Evolutionary conservation across 2,113 vertebrate species (phyloP), one percentile per base, ranked within the genome.

Genomic region (Sarotherodon lohbergeri): DNA sequence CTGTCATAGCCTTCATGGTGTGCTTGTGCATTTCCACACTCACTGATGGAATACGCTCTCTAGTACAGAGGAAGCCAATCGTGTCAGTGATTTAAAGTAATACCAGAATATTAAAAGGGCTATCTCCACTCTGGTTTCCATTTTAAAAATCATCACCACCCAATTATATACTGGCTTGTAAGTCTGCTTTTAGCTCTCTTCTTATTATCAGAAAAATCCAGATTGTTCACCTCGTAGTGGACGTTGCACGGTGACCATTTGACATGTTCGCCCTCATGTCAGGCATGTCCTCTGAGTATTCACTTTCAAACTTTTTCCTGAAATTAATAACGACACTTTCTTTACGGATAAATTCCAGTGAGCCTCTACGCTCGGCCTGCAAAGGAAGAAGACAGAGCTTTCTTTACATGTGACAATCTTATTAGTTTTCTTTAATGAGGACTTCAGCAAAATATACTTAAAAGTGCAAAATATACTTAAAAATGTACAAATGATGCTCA

Each of bases 291-390:
- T 97, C 97, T 5, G 96, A 96, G 66, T 97, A 95, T 0, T 98
- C 97, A 1, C 96, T 90, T 11, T 95, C 97, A 86, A 97, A 93
- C 4, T 97, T 97, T 3, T 97, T 97, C 92, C 93, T 97, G 95
- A 99, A 99, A 95, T 99, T 96, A 36, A 99, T 92, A 4, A 96
- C 96, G 1, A 97, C 96, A 0, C 95, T 97, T 50, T 97, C 96
- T 22, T 98, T 98, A 3, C 63, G 34, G 19, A 68, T 22, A 12
- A 29, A 99, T 84, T 97, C 98, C 94, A 99, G 93, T 2, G 98
- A 99, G 5, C 99, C 98, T 76, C 97, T 95, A 6, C 97, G 96
- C 89, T 99, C 99, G 32, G 97, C 98, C 99, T 99, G 91, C 1
- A 81, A 22, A 68, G 41, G 43, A 76, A 6, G n/a, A 43, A 5